Conservation (phyloP, 2,797 vertebrate species). For the Mormyrops attenuatus region DNA sequence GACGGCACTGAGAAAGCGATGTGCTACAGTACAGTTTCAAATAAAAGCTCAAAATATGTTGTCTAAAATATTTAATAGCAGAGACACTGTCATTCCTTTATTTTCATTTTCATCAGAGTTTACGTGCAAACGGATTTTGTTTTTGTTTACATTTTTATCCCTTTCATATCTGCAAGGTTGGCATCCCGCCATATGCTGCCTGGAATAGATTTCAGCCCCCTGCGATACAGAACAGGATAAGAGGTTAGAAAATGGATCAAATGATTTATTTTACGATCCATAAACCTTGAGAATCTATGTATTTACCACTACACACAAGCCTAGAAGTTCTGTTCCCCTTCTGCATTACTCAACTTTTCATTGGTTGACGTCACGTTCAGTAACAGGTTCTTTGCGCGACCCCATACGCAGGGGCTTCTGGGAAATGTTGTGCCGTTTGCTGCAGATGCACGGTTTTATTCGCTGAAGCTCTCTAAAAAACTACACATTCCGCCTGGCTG, state of each 20-base stretch:
- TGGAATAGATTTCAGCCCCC: background rate
- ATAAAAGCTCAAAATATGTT: background rate
- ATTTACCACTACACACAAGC: background rate
- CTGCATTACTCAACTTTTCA: slow-evolving; percentile 24
- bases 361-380: slow-evolving; percentile 17
- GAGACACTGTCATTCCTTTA: background rate
- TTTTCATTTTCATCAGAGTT: background rate
- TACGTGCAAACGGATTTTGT: background rate
- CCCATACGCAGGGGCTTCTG: slow-evolving; percentile 15
- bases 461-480: slow-evolving; percentile 20
- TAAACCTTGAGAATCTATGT: background rate
- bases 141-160: background rate
- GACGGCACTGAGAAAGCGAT: background rate
- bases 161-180: background rate
- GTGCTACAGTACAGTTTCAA: background rate
- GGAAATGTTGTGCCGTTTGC: slow-evolving; percentile 33
- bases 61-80: background rate
- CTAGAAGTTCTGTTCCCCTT: background rate
- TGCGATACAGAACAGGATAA: background rate
- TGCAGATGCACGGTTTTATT: background rate
- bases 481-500: slow-evolving; percentile 39
- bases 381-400: background rate
- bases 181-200: background rate
- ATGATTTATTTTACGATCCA: background rate
- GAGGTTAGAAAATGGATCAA: background rate